phyloP scores from a whole-genome alignment of 2,797 vertebrate genomes.

The Rhinogobio ventralis region DNA sequence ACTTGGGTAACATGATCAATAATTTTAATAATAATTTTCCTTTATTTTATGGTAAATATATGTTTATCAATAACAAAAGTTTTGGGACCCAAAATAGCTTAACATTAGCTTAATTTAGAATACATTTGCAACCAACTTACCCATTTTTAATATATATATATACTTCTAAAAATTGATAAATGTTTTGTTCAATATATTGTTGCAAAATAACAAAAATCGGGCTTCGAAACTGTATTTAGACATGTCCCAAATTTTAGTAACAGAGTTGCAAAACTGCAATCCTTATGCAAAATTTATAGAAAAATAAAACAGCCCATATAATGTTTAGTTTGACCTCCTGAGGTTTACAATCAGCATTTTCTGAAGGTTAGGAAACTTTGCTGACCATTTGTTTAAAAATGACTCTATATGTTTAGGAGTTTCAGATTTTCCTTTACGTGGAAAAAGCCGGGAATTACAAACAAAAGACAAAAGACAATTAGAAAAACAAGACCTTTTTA shows the following conservation, averaged over 20 bases:
- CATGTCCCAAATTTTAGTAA: background rate
- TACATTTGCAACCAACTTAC: background rate
- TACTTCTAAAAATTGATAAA: no score
- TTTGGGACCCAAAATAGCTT: no score
- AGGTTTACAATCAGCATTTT: background rate
- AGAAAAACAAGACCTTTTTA: slow-evolving; percentile 20
- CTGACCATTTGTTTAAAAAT: background rate
- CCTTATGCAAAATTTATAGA: background rate
- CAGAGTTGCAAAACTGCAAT: background rate
- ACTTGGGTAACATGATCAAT: background rate
- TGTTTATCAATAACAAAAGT: background rate
- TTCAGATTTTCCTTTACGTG: background rate
- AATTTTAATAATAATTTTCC: background rate
- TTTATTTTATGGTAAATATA: background rate
- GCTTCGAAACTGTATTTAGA: background rate
- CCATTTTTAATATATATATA: background rate
- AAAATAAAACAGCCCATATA: background rate
- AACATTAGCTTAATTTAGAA: no score
- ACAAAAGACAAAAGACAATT: background rate
- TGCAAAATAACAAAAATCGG: background rate
- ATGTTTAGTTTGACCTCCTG: slow-evolving; percentile 15
- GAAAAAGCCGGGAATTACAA: background rate
- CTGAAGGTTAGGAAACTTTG: background rate
- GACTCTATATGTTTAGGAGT: background rate
- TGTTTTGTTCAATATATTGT: background rate